A percentile compares a stretch with the other conserved stretches of the same genome.
These are phyloP conservation scores for Maccullochella peelii DNA, from an alignment of 2,113 vertebrate genomes.

Conservation along the genomic window DNA sequence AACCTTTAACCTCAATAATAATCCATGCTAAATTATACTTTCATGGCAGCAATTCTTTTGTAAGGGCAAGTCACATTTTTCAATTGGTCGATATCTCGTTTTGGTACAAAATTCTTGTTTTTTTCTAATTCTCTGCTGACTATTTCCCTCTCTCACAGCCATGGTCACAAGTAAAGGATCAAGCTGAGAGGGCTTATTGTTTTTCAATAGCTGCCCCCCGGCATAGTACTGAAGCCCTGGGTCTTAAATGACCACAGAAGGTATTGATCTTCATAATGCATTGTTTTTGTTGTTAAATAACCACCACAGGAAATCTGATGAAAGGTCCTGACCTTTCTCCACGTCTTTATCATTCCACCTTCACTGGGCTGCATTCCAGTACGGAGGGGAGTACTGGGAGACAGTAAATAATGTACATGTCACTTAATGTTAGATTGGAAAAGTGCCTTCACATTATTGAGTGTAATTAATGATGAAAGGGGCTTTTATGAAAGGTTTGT, in stretches of 20 bases:
- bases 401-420: conserved; percentile 43
- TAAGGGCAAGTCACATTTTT: conserved; percentile 37
- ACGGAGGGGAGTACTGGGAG: neutral
- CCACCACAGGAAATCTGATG: conserved; percentile 64
- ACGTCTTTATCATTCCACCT: conserved; percentile 43
- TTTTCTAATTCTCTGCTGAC: conserved; percentile 45
- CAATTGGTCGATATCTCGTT: conserved; percentile 59
- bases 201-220: conserved; percentile 72
- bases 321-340: conserved; percentile 75
- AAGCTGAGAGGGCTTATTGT: conserved; percentile 75
- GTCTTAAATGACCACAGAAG: conserved; percentile 78
- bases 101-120: conserved; percentile 41
- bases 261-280: conserved; percentile 76
- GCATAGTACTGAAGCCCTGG: conserved; percentile 63
- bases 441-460: conserved; percentile 48
- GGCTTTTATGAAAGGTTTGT: conserved; percentile 34
- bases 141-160: conserved; percentile 42
- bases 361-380: conserved; percentile 35
- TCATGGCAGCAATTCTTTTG: conserved; percentile 28
- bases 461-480: conserved; percentile 52
- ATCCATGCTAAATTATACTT: conserved; percentile 4
- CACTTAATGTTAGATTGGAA: conserved; percentile 32
- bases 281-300: conserved; percentile 77
- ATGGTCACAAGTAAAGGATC: conserved; percentile 71
- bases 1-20: conserved; percentile 1